Evolutionary conservation across 2,113 vertebrate species (phyloP).

Genomic region (Mola mola): DNA sequence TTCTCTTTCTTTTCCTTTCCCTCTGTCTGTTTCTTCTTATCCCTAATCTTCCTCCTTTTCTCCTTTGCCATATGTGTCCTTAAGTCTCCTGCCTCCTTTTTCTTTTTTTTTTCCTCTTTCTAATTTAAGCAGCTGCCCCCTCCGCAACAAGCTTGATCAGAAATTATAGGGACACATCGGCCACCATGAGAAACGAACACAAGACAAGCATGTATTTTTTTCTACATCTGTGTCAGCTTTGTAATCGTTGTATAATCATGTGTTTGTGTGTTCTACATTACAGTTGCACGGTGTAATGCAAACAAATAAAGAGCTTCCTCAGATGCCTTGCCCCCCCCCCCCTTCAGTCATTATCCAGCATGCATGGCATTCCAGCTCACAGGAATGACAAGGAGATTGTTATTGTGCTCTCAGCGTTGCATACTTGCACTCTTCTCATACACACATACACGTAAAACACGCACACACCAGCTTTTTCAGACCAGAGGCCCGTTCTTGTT

Average conservation of each 20-base stretch:
- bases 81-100: constrained; percentile 32
- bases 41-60: neutral
- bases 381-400: constrained; percentile 83
- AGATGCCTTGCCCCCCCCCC: constrained; percentile 58
- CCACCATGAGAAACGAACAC: constrained; percentile 53
- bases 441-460: constrained; percentile 58
- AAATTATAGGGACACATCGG: neutral
- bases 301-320: constrained; percentile 81
- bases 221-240: constrained; percentile 18
- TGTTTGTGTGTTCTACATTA: constrained; percentile 64
- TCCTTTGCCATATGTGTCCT: neutral
- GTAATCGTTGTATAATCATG: constrained; percentile 44
- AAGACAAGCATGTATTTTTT: constrained; percentile 10
- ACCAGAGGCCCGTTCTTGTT: constrained; percentile 66
- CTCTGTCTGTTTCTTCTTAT: neutral
- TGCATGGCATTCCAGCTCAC: constrained; percentile 79
- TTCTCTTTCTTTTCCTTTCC: constrained; percentile 4
- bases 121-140: constrained; percentile 35
- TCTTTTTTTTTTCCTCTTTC: constrained; percentile 12
- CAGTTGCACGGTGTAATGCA: constrained; percentile 66
- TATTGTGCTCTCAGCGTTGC: constrained; percentile 78
- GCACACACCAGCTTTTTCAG: constrained; percentile 44
- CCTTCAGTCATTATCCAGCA: constrained; percentile 77
- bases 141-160: constrained; percentile 2
- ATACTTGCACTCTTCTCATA: constrained; percentile 73